These are phyloP conservation scores for Penaeus indicus DNA, from an alignment of 1,140 invertebrate genomes.

Conservation along the genomic window DNA sequence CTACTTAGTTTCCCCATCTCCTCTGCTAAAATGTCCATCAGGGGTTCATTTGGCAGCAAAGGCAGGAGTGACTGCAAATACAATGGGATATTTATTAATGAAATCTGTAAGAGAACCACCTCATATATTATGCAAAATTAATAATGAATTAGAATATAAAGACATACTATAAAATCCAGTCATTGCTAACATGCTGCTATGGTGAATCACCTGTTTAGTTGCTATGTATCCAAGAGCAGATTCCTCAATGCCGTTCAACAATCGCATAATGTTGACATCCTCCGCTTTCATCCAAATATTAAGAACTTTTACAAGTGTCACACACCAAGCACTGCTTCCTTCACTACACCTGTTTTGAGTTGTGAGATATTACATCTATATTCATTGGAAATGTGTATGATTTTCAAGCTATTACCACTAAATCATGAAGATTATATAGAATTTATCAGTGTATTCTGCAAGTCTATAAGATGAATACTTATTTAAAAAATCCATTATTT, in stretches of 20 bases:
- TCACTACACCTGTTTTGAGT: constrained; percentile 38
- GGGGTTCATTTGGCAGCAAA: constrained; percentile 6
- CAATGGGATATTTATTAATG: background rate
- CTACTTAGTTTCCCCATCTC: constrained; percentile 36
- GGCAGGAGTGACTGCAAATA: constrained; percentile 45
- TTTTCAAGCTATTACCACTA: too few species aligned
- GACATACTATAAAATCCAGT: background rate
- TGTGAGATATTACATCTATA: background rate
- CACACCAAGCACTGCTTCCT: constrained; percentile 56
- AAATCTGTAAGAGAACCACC: background rate
- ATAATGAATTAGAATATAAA: background rate
- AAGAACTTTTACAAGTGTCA: constrained; percentile 52
- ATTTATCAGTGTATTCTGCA: too few species aligned
- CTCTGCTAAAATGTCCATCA: constrained; percentile 48
- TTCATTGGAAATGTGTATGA: background rate
- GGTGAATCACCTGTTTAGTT: constrained; percentile 51
- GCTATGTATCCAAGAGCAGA: constrained; percentile 40
- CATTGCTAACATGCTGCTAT: background rate
- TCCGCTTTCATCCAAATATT: constrained; percentile 33
- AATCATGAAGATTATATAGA: too few species aligned
- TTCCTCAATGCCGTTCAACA: constrained; percentile 41
- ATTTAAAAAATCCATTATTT: too few species aligned
- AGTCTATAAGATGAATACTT: too few species aligned
- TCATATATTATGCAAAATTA: background rate
- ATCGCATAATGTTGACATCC: constrained; percentile 29